Base-by-base conservation (phyloP, 2,797 vertebrate genomes). In the Furcifer pardalis region DNA sequence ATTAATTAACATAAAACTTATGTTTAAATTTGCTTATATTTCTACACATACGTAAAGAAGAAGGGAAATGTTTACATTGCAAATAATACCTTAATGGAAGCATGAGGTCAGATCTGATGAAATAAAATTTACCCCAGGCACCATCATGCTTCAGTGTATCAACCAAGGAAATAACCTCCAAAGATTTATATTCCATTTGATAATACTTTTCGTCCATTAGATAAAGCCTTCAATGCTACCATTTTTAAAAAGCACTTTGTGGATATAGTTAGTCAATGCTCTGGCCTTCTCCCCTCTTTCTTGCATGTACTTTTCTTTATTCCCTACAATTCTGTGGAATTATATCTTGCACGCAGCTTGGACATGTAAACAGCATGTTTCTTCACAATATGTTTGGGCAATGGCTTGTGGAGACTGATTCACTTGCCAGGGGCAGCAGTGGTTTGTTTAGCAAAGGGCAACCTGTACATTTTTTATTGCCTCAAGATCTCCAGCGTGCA, bases 121-220 rank as follows among this genome's bases (percentile, higher is more conserved):
- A 59, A 82, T 73, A 35, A n/a, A 63, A 63, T 15, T 60, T 21
- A 27, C 21, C 66, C 35, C 65, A 35, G 66, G 19, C 40, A 42
- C 13, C 40, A 12, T 21, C 40, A 32, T 66, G 19, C 5, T 32
- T 65, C 66, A 21, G 10, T 66, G 32, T 79, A 66, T 49, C 62
- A 79, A 46, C n/a, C 27, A 46, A 46, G 60, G 32, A 62, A n/a
- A 42, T 32, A 89, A 91, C 82, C 89, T 89, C 85, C 69, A 89
- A 91, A 89, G 89, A 93, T 92, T 78, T 69, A 74, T 79, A 3
- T 84, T 87, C 88, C 82, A 84, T 78, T 79, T 62, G 1, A 0
- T 77, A 89, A 76, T 89, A 86, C 84, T 92, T 83, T 91, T 89
- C 92, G 88, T 65, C 17, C 2, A 8, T 27, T 44, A 71, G 40